phyloP scores from a whole-genome alignment of 2,797 vertebrate genomes.

The Crax fasciolata region DNA sequence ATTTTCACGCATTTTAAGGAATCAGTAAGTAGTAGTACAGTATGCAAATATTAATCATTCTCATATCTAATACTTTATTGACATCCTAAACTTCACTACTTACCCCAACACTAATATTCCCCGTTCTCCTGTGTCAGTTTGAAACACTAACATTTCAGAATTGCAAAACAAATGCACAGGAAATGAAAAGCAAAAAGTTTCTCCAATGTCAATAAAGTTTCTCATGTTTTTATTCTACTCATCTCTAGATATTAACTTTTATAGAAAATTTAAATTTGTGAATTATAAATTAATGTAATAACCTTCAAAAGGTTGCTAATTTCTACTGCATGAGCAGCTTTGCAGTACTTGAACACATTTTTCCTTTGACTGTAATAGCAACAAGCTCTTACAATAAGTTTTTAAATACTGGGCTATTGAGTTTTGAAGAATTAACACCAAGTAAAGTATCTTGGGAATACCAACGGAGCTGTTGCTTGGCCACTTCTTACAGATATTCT shows the following conservation, averaged over 20 bases:
- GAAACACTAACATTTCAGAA: neutral
- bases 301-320: conserved; percentile 9
- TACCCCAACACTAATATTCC: neutral
- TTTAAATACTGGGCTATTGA: neutral
- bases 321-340: neutral
- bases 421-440: conserved; percentile 18
- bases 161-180: neutral
- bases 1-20: neutral
- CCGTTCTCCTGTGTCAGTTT: accelerated
- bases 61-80: neutral
- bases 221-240: neutral
- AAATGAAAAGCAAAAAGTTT: neutral
- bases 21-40: neutral
- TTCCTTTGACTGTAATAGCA: conserved; percentile 18
- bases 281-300: conserved; percentile 29
- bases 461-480: neutral
- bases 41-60: neutral
- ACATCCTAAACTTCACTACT: neutral
- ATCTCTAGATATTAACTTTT: neutral
- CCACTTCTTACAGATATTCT: neutral
- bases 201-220: neutral
- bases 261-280: conserved; percentile 33
- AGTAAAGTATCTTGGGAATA: neutral
- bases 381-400: neutral
- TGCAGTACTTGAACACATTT: neutral